Percentiles rank a stretch among this genome's conserved stretches.
phyloP scores from a whole-genome alignment of 2,113 vertebrate genomes.

The Arizona elegans region DNA sequence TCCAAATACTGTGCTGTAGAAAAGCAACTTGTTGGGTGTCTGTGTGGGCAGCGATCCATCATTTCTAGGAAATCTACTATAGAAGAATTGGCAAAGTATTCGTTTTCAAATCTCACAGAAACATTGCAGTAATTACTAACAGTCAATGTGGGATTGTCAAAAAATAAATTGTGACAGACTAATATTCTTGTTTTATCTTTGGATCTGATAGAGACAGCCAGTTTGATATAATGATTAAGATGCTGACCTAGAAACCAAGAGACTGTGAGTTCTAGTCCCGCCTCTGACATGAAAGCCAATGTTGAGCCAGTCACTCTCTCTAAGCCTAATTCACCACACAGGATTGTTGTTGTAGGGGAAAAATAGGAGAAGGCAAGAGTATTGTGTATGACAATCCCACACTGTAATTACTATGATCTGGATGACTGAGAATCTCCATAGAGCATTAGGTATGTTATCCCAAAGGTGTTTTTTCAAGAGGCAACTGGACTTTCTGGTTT shows the following conservation, averaged over 20 bases:
- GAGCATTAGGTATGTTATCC: too few species aligned
- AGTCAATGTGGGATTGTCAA: background rate
- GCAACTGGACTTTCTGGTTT: too few species aligned
- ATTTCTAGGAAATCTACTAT: background rate
- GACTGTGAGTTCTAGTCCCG: background rate
- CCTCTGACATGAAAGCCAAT: background rate
- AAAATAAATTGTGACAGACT: background rate
- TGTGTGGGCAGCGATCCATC: background rate
- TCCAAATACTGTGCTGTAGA: background rate
- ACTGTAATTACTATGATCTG: too few species aligned
- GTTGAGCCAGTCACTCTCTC: background rate
- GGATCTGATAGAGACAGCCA: background rate
- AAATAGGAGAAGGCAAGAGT: background rate
- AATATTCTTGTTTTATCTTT: background rate
- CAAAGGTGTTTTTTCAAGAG: too few species aligned
- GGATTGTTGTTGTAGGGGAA: background rate
- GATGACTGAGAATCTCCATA: too few species aligned
- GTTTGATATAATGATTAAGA: background rate
- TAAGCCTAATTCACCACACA: background rate
- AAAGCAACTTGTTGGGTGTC: background rate
- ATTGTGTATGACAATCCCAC: background rate
- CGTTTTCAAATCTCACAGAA: background rate
- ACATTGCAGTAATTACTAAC: background rate
- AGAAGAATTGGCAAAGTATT: background rate
- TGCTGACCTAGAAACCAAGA: background rate